phyloP scores from a whole-genome alignment of 1,140 invertebrate genomes.

The Leptestheria dahalacensis region DNA sequence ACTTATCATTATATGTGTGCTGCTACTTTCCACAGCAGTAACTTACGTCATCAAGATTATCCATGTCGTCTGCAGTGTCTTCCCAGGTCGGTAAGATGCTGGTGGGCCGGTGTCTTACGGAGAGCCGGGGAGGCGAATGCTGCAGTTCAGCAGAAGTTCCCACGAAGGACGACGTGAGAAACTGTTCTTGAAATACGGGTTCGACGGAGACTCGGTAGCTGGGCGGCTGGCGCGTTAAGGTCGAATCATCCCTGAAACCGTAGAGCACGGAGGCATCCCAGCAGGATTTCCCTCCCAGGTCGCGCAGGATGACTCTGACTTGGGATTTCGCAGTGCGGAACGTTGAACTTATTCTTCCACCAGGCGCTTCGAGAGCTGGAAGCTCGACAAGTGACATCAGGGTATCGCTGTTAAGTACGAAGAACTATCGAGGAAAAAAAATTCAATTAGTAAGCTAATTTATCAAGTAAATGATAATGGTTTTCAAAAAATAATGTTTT shows the following conservation, averaged over 20 bases:
- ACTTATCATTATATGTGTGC: no score
- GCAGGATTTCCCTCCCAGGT: conserved; percentile 88
- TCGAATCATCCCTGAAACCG: conserved; percentile 26
- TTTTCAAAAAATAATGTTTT: conserved; percentile 14
- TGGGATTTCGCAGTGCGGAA: conserved; percentile 40
- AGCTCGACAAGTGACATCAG: conserved; percentile 83
- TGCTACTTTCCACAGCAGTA: no score
- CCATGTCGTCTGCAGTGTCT: conserved; percentile 70
- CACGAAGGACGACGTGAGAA: conserved; percentile 20
- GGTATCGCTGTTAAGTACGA: conserved; percentile 62
- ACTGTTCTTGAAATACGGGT: neutral
- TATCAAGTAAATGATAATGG: no score
- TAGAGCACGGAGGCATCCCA: conserved; percentile 90
- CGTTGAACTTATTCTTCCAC: conserved; percentile 65
- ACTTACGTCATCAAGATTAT: conserved; percentile 84
- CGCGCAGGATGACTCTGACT: conserved; percentile 72
- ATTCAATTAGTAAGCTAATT: no score
- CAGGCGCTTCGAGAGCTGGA: conserved; percentile 65
- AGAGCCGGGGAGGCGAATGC: conserved; percentile 40
- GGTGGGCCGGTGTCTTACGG: conserved; percentile 49
- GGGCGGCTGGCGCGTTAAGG: neutral
- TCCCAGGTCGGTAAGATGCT: conserved; percentile 61
- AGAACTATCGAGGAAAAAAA: conserved; percentile 37
- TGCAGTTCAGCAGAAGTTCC: conserved; percentile 19
- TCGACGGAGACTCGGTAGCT: neutral